Base-by-base conservation (phyloP, 2,888 invertebrate species). In the Rhamphomyia laevipes region DNA sequence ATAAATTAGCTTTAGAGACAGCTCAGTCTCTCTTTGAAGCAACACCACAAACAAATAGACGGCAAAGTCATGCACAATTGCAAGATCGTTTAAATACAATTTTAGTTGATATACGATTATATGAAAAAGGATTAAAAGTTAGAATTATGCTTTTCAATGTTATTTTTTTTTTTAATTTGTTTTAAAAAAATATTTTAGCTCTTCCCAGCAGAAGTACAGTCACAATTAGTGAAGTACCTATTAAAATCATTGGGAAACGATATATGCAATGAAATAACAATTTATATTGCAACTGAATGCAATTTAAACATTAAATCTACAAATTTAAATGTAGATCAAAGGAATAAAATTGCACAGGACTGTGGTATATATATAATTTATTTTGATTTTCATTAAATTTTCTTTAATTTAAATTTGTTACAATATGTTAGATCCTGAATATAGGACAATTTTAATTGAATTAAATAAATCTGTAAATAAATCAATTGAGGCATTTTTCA, bases 161-260 rank as follows among this genome's bases (percentile, higher is more conserved):
- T 9, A 18, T 10, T 38, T 33, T 44, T 12, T 35, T 30, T 15
- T 3, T 44, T 18, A 16, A 44, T 21, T 46, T 43, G 17, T 15
- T 48, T 21, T 43, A 43, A n/a, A n/a, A n/a, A n/a, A n/a, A n/a
- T 7, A 48, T 47, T 52, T 2, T 23, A 76, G 63, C 61, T 75
- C 13, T 73, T 86, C 15, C 73, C 82, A 1, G 61, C 70, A 43
- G 79, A 78, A 51, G 74, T 78, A 21, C 88, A 89, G 67, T 54
- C 71, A 1, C 81, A 81, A 52, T 73, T 93, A 56, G 74, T 78
- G 1, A 91, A 89, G 67, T 91, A 94, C 71, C 72, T 95, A 41
- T 68, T 94, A 30, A 90, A 89, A 69, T 82, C 89, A 0, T 71
- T 90, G 43, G 88, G 90, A 43, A 78, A 84, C 27, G 94, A 95